Percentiles rank a stretch among this genome's conserved stretches.
phyloP scores from a whole-genome alignment of 2,113 vertebrate genomes.

The Thamnophis sirtalis region DNA sequence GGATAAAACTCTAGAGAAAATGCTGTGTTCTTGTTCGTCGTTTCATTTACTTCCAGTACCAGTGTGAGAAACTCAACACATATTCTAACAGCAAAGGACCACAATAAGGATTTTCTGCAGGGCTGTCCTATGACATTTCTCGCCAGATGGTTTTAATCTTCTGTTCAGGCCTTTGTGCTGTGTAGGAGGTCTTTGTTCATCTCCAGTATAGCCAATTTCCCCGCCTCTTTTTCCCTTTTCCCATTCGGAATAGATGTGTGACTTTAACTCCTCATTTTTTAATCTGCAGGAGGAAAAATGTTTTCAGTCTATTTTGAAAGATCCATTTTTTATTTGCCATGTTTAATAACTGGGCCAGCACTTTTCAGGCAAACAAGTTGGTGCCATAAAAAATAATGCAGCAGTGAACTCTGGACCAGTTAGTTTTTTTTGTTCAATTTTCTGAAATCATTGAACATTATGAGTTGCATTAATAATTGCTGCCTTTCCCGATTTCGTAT shows the following conservation, averaged over 20 bases:
- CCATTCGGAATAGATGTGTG: constrained; percentile 30
- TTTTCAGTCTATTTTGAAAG: not conserved
- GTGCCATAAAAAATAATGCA: constrained; percentile 38
- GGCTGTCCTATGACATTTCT: constrained; percentile 54
- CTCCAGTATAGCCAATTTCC: constrained; percentile 46
- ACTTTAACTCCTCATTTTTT: constrained; percentile 34
- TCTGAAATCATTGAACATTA: constrained; percentile 38
- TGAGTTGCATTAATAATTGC: constrained; percentile 17
- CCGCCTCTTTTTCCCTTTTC: constrained; percentile 40
- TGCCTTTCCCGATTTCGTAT: constrained; percentile 16
- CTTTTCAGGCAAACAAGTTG: constrained; percentile 19
- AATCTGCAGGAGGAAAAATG: constrained; percentile 5
- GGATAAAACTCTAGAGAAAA: not conserved
- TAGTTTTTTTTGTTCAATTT: constrained; percentile 4
- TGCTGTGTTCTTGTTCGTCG: not conserved
- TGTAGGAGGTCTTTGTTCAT: constrained; percentile 63
- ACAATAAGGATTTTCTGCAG: constrained; percentile 58
- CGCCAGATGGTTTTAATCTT: constrained; percentile 66
- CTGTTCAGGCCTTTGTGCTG: constrained; percentile 62
- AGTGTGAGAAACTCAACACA: not conserved
- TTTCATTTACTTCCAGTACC: not conserved
- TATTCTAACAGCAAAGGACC: constrained; percentile 48
- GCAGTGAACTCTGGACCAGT: constrained; percentile 39
- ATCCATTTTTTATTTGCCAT: not conserved
- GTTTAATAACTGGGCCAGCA: not conserved